These are phyloP conservation scores for Parasteatoda lunata DNA, from an alignment of 2,888 invertebrate species.

Conservation along the genomic window DNA sequence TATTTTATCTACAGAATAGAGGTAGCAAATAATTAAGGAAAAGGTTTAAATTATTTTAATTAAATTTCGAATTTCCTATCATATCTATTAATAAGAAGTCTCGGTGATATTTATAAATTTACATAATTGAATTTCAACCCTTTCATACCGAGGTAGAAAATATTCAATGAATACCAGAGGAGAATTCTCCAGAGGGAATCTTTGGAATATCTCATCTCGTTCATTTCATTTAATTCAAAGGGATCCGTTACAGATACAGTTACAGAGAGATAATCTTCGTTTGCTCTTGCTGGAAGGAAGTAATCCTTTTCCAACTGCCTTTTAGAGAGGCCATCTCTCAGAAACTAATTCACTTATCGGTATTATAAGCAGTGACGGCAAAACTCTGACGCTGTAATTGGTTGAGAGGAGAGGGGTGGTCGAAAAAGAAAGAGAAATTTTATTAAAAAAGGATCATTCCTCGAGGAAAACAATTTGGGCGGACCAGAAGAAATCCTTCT, in stretches of 20 bases:
- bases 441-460: constrained; percentile 65
- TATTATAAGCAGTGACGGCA: constrained; percentile 42
- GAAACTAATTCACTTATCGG: constrained; percentile 63
- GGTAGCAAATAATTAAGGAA: too few species aligned
- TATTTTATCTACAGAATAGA: too few species aligned
- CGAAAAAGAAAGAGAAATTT: constrained; percentile 58
- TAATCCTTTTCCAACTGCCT: constrained; percentile 5
- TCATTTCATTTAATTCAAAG: neutral
- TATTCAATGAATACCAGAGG: too few species aligned
- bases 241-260: neutral
- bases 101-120: too few species aligned
- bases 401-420: constrained; percentile 32
- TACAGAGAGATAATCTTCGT: constrained; percentile 5
- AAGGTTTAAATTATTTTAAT: too few species aligned
- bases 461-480: constrained; percentile 66
- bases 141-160: too few species aligned
- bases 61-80: too few species aligned
- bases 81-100: too few species aligned
- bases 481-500: constrained; percentile 67
- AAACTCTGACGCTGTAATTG: constrained; percentile 36
- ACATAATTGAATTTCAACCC: too few species aligned
- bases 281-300: neutral
- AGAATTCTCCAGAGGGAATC: too few species aligned
- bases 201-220: neutral
- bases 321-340: neutral